Conservation (phyloP, 2,797 vertebrate species). For the Hoplostethus mediterraneus region DNA sequence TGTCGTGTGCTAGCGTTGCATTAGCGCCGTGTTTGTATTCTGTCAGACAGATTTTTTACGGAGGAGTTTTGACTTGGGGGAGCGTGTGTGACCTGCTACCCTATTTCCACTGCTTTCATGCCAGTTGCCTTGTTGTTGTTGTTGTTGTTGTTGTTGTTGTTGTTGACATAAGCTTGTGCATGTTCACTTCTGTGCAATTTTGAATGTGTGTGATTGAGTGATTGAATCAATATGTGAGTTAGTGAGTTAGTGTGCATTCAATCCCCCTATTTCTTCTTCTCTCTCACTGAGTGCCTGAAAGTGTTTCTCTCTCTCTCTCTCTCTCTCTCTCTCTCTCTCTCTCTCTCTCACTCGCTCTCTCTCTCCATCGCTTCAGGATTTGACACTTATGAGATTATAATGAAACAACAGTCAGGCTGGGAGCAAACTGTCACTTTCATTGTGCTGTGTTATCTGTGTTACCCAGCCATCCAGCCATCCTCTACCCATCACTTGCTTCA, state of each 20-base stretch:
- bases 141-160: neutral
- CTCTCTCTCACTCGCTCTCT: conserved; percentile 3
- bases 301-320: conserved; percentile 17
- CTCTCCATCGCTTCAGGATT: conserved; percentile 47
- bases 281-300: conserved; percentile 16
- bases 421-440: conserved; percentile 77
- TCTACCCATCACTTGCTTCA: conserved; percentile 35
- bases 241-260: conserved; percentile 24
- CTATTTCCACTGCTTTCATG: conserved; percentile 64
- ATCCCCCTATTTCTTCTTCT: conserved; percentile 41
- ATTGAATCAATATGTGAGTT: neutral
- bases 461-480: conserved; percentile 24
- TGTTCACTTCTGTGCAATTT: conserved; percentile 39
- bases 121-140: conserved; percentile 4
- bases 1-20: neutral
- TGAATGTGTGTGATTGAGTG: neutral
- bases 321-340: neutral
- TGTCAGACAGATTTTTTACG: conserved; percentile 47
- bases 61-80: conserved; percentile 37
- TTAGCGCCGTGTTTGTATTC: conserved; percentile 49
- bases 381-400: conserved; percentile 81
- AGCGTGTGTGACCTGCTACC: conserved; percentile 64
- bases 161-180: conserved; percentile 8
- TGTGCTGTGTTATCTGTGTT: conserved; percentile 71
- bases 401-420: conserved; percentile 76